Evolutionary conservation across 2,888 invertebrate genomes (phyloP).

Genomic region (Bimastos eiseni): DNA sequence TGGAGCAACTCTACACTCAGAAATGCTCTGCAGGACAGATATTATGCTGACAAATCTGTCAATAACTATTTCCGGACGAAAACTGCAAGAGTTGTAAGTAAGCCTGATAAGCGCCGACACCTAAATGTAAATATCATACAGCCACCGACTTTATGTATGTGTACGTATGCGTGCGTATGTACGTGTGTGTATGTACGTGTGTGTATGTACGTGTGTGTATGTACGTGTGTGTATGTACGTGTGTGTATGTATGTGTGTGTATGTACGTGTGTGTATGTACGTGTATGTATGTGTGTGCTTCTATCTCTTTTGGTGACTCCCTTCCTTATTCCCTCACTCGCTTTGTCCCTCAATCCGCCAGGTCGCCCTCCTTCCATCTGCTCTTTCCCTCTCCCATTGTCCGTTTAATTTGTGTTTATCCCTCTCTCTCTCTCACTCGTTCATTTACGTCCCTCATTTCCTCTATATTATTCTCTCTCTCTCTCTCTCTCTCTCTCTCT

Average conservation of each 20-base stretch:
- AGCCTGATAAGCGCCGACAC: neutral
- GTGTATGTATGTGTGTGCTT: neutral
- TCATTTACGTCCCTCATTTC: neutral
- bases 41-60: neutral
- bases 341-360: neutral
- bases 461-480: too few species aligned
- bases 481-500: too few species aligned
- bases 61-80: neutral
- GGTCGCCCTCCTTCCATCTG: neutral
- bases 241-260: neutral
- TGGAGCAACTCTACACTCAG: neutral
- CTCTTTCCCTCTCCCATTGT: neutral
- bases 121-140: neutral
- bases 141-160: neutral
- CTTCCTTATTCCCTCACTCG: neutral
- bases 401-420: neutral
- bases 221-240: neutral
- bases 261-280: neutral
- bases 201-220: neutral
- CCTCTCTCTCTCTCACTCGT: neutral
- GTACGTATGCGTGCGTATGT: neutral
- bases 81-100: neutral
- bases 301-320: neutral
- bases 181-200: neutral
- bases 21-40: neutral